phyloP scores from a whole-genome alignment of 2,113 vertebrate species.

The Lepidothrix coronata region DNA sequence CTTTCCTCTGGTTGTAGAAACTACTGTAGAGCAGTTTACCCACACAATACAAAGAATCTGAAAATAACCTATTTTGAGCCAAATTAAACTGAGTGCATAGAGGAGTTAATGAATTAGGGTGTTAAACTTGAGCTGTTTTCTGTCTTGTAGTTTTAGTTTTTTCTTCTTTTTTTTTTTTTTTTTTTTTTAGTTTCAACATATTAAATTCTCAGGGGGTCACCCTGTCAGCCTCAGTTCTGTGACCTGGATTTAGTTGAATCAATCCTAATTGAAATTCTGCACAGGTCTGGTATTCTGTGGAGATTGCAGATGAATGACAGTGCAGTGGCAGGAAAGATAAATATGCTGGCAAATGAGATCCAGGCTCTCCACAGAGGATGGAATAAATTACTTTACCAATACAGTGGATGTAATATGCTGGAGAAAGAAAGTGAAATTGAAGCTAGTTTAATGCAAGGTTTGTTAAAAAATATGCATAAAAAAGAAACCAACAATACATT shows the following conservation, averaged over 20 bases:
- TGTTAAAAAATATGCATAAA: slow-evolving; percentile 60
- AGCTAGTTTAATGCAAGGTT: slow-evolving; percentile 72
- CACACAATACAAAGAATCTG: not conserved
- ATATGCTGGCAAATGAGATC: slow-evolving; percentile 85
- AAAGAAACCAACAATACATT: slow-evolving; percentile 11
- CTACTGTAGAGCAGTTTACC: slow-evolving; percentile 44
- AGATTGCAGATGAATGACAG: slow-evolving; percentile 83
- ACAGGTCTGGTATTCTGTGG: slow-evolving; percentile 77
- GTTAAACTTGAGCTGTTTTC: slow-evolving; percentile 30
- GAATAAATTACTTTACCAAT: slow-evolving; percentile 85
- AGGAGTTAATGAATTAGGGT: slow-evolving; percentile 49
- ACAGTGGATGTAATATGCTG: slow-evolving; percentile 75
- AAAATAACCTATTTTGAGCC: not conserved
- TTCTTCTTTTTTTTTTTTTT: not conserved
- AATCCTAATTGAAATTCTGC: slow-evolving; percentile 86
- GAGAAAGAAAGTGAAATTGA: slow-evolving; percentile 78
- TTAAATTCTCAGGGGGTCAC: slow-evolving; percentile 78
- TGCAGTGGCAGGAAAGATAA: slow-evolving; percentile 83
- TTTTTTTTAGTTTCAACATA: slow-evolving; percentile 53
- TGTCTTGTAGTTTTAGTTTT: not conserved
- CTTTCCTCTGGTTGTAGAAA: slow-evolving; percentile 43
- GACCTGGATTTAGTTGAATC: slow-evolving; percentile 84
- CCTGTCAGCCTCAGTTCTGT: slow-evolving; percentile 72
- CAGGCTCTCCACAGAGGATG: slow-evolving; percentile 77
- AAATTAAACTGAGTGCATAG: slow-evolving; percentile 35